A percentile compares a stretch with the other conserved stretches of the same genome.
Conservation (phyloP, 1,140 invertebrate species). For the Drosophila elegans region DNA sequence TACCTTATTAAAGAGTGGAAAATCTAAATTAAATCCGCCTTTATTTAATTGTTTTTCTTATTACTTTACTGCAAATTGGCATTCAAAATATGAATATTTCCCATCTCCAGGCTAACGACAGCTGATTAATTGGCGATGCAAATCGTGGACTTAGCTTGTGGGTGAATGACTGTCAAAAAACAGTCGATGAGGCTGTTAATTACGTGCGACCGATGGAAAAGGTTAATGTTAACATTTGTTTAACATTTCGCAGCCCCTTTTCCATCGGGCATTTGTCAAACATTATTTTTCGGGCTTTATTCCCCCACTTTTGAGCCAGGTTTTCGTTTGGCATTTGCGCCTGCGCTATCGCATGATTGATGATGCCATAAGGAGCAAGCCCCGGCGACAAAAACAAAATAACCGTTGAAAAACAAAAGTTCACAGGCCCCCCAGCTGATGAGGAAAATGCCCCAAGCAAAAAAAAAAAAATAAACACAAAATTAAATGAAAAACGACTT, state of each 20-base stretch:
- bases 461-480: conserved; percentile 14
- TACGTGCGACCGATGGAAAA: conserved; percentile 41
- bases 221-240: conserved; percentile 56
- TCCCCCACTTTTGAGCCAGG: conserved; percentile 17
- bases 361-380: conserved; percentile 50
- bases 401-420: conserved; percentile 26
- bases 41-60: not conserved
- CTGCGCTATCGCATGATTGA: conserved; percentile 65
- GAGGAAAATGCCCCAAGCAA: not conserved
- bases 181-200: conserved; percentile 14
- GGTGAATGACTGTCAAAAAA: conserved; percentile 13
- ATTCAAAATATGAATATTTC: not conserved
- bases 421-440: conserved; percentile 15
- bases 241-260: conserved; percentile 20
- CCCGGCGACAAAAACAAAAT: conserved; percentile 32
- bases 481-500: conserved; percentile 44
- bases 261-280: conserved; percentile 3
- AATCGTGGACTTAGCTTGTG: conserved; percentile 11
- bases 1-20: too few species aligned
- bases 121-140: conserved; percentile 3
- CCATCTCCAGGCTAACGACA: not conserved
- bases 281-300: conserved; percentile 26
- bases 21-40: not conserved
- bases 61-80: not conserved
- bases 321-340: conserved; percentile 54